A percentile compares a stretch with the other conserved stretches of the same genome.
Conservation (phyloP, 2,888 invertebrate species). For the Thereva nobilitata region DNA sequence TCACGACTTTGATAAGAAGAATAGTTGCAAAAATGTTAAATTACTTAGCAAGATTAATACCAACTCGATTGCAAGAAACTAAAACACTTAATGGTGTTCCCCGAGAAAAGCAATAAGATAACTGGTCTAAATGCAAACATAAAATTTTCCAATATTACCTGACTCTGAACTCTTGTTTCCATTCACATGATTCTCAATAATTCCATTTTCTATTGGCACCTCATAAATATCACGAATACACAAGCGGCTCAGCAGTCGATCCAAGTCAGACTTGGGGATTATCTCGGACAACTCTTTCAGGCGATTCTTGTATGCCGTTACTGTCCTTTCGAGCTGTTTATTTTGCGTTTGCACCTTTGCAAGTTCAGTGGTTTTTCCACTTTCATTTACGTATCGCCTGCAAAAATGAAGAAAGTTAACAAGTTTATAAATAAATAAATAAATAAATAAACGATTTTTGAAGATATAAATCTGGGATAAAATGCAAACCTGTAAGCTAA, state of each 20-base stretch:
- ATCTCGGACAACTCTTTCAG: slow-evolving; percentile 67
- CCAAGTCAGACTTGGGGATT: slow-evolving; percentile 54
- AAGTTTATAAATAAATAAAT: slow-evolving; percentile 5
- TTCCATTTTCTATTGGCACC: slow-evolving; percentile 53
- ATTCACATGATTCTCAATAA: slow-evolving; percentile 44
- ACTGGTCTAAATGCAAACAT: no score
- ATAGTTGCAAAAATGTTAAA: no score
- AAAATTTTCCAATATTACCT: slow-evolving; percentile 45
- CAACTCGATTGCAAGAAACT: not conserved
- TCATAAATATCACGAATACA: slow-evolving; percentile 62
- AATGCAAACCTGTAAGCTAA: slow-evolving; percentile 79
- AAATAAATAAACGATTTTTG: not conserved
- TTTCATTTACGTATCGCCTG: slow-evolving; percentile 88
- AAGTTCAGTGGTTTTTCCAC: slow-evolving; percentile 84
- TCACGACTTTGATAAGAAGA: no score
- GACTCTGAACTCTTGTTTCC: slow-evolving; percentile 56
- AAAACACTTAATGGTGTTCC: slow-evolving; percentile 13
- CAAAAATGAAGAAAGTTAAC: slow-evolving; percentile 43
- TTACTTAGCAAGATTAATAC: no score
- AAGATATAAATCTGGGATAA: not conserved
- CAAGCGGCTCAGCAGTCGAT: slow-evolving; percentile 61
- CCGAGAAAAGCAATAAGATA: not conserved
- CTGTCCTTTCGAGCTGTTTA: slow-evolving; percentile 83
- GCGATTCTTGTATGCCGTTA: slow-evolving; percentile 79
- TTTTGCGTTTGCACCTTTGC: slow-evolving; percentile 88